A percentile compares a stretch with the other conserved stretches of the same genome.
Conservation (phyloP, 92 coral and sea anemone genomes). For the Parazoanthus darwini region DNA sequence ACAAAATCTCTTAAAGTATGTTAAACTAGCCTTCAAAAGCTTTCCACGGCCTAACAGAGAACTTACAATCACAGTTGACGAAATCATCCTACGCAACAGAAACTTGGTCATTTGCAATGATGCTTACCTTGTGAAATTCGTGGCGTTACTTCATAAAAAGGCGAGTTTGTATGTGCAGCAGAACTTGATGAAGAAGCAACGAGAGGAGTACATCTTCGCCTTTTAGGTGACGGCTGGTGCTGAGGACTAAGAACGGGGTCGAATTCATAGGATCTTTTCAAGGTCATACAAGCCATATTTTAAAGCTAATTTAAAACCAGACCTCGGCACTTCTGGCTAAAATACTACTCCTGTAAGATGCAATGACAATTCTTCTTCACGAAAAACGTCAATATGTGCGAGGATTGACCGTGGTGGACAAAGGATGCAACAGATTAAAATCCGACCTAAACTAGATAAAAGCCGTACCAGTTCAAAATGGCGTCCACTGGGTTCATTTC, state of each 20-base stretch:
- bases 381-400: neutral
- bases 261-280: slow-evolving; percentile 96
- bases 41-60: neutral
- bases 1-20: neutral
- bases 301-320: slow-evolving; percentile 8
- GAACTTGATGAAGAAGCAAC: slow-evolving; percentile 66
- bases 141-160: slow-evolving; percentile 88
- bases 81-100: slow-evolving; percentile 34
- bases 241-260: slow-evolving; percentile 98
- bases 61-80: neutral
- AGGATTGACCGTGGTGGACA: neutral
- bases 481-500: slow-evolving; percentile 10
- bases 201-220: slow-evolving; percentile 90
- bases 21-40: too few species aligned
- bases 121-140: slow-evolving; percentile 87
- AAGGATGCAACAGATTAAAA: slow-evolving; percentile 34
- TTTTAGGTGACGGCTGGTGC: slow-evolving; percentile 96
- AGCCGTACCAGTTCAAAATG: slow-evolving; percentile 30
- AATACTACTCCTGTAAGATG: neutral
- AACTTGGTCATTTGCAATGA: slow-evolving; percentile 1
- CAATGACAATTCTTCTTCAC: neutral
- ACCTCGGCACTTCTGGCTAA: slow-evolving; percentile 10
- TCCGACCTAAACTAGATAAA: neutral
- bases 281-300: slow-evolving; percentile 98
- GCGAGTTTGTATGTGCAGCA: slow-evolving; percentile 75